These are phyloP conservation scores for Agrochola litura DNA, from an alignment of 2,888 invertebrate species.

Conservation along the genomic window DNA sequence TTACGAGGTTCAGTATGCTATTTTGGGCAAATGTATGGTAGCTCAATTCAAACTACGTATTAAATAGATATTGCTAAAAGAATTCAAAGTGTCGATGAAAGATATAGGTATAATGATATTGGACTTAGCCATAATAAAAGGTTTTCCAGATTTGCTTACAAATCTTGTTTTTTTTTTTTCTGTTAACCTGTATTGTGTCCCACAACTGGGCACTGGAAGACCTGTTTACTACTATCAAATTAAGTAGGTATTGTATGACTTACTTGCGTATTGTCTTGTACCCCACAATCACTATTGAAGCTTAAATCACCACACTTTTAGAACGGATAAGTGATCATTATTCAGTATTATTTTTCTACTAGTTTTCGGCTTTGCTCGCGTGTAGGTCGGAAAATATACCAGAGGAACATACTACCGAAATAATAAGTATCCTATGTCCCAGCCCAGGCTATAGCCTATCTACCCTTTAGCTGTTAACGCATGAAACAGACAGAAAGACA, in stretches of 20 bases:
- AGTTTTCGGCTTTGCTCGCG: not conserved
- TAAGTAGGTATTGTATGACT: not conserved
- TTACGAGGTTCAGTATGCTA: constrained; percentile 43
- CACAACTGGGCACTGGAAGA: too few species aligned
- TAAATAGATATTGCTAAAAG: too few species aligned
- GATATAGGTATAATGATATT: not conserved
- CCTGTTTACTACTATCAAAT: not conserved
- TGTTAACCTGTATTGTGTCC: too few species aligned
- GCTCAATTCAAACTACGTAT: not conserved
- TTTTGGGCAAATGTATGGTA: not conserved
- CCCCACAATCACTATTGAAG: not conserved
- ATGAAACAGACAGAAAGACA: not conserved
- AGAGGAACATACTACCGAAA: too few species aligned
- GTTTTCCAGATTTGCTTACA: not conserved
- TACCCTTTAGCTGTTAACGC: too few species aligned
- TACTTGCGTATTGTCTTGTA: not conserved
- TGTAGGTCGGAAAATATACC: not conserved
- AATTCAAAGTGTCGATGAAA: not conserved
- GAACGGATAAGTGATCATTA: not conserved
- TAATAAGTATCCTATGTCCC: too few species aligned
- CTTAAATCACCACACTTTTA: not conserved
- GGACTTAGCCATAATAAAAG: not conserved
- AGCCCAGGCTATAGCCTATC: too few species aligned
- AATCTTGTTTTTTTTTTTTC: too few species aligned
- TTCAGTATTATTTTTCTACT: not conserved